Evolutionary conservation across 2,888 invertebrate genomes (phyloP).

Genomic region (Dione juno): DNA sequence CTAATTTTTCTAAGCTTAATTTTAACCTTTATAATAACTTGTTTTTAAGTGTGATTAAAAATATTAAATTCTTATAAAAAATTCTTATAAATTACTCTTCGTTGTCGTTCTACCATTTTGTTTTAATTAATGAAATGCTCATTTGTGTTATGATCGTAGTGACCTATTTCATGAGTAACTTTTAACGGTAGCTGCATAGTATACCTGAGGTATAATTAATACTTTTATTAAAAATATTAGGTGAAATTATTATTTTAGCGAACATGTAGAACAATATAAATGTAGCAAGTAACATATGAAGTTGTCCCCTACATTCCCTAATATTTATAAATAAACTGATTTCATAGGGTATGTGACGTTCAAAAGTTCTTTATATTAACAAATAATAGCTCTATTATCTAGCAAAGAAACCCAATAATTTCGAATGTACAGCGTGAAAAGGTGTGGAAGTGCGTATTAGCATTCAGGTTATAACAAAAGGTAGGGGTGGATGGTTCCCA

Average conservation of each 20-base stretch:
- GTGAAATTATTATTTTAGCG: too few species aligned
- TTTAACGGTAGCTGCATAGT: too few species aligned
- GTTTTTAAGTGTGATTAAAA: neutral
- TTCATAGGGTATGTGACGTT: too few species aligned
- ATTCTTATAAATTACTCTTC: neutral
- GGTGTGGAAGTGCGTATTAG: slow-evolving; percentile 38
- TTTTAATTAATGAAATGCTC: slow-evolving; percentile 28
- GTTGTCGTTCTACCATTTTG: slow-evolving; percentile 2
- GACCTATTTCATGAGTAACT: slow-evolving; percentile 27
- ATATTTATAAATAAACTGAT: too few species aligned
- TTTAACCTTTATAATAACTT: too few species aligned
- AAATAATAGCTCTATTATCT: neutral
- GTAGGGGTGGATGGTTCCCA: slow-evolving; percentile 22
- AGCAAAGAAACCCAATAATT: slow-evolving; percentile 1
- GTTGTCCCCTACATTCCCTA: too few species aligned
- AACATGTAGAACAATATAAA: too few species aligned
- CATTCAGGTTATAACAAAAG: slow-evolving; percentile 40
- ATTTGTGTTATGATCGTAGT: slow-evolving; percentile 31
- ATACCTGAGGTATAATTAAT: too few species aligned
- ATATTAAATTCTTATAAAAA: neutral
- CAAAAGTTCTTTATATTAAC: neutral
- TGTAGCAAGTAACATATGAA: too few species aligned
- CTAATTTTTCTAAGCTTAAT: too few species aligned
- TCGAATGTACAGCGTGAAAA: neutral
- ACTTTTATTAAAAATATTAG: too few species aligned